Evolutionary conservation across 2,113 vertebrate species (phyloP), one percentile per base, ranked within the genome.

Genomic region (Nesospiza acunhae): DNA sequence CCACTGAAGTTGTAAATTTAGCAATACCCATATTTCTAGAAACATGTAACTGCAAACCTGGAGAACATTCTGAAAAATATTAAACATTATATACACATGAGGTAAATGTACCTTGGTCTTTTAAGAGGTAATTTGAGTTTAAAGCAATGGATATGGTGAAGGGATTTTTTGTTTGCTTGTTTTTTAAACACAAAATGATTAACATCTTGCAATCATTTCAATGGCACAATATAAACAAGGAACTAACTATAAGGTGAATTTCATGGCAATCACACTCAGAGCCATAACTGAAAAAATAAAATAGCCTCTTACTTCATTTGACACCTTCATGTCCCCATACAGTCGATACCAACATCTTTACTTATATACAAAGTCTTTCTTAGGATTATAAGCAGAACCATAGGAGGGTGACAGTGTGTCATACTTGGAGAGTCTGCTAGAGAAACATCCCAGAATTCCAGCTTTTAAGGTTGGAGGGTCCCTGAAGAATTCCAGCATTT

Each of bases 41-140:
- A 96, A 98, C 94, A 96, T 46, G 60, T 85, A 97, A 97, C 94
- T 97, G 95, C 97, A 98, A 97, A 98, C 96, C 79, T 83, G 95
- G 95, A 97, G 94, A 97, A 97, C 95, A 94, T 95, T 97, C 79
- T 98, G 95, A 98, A 97, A 98, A 97, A 97, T 97, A 98, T 96
- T 97, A 96, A 97, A 97, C 95, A 96, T 93, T 97, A 98, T 98
- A 97, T 98, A 98, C 96, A 98, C 73, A 97, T 98, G 98, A 98
- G 98, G 98, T 98, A 98, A 98, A 98, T 98, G 98, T 98, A 98
- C 98, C 98, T 98, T 98, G 97, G 97, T 98, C 97, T 97, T 97
- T 98, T 87, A 94, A 97, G 98, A 98, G 98, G 98, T 98, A 98
- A 98, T 98, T 93, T 94, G 96, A 97, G 93, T 98, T 98, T 98